Base-by-base conservation (phyloP, 2,888 invertebrate genomes). In the Dichetophora obliterata region DNA sequence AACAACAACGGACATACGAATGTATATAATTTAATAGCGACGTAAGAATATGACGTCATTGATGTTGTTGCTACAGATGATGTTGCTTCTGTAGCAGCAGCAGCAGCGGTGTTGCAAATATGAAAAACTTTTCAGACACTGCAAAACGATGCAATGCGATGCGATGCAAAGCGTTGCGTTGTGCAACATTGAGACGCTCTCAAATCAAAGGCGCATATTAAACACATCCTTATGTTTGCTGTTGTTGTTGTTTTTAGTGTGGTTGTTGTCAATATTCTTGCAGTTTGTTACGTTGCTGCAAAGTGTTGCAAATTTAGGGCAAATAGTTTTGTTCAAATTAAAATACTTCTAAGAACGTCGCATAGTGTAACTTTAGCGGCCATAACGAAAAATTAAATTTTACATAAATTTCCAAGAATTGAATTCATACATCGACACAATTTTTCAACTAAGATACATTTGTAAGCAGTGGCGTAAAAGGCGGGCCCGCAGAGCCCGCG, bases 271-370 rank as follows among this genome's bases (percentile, higher is more conserved):
- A 24, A 24, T 24, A 24, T n/a, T 66, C 31, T 3, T 3, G 66
- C 48, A 31, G 31, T 31, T 24, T 66, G 66, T 37, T 66, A n/a
- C n/a, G 68, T 27, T 69, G 68, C 27, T 16, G 2, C 50, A 27
- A 69, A 69, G 27, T 50, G 27, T 24, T 69, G 27, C 65, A 66
- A 37, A 77, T 85, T 82, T 85, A 82, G 84, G 84, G 83, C 85
- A 85, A 85, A 85, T 85, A 85, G 85, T 85, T 85, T 82, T 84
- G 85, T 78, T 83, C 84, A 78, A 85, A 82, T 85, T 85, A 80
- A 80, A 83, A n/a, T n/a, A n/a, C n/a, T n/a, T n/a, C n/a, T 34
- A 65, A 65, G n/a, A 65, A 65, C 37, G 34, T 37, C n/a, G n/a
- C n/a, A n/a, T n/a, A n/a, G n/a, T n/a, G n/a, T n/a, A n/a, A n/a